These are phyloP conservation scores for Spondyliosoma cantharus DNA, from an alignment of 2,797 vertebrate genomes.

Conservation along the genomic window DNA sequence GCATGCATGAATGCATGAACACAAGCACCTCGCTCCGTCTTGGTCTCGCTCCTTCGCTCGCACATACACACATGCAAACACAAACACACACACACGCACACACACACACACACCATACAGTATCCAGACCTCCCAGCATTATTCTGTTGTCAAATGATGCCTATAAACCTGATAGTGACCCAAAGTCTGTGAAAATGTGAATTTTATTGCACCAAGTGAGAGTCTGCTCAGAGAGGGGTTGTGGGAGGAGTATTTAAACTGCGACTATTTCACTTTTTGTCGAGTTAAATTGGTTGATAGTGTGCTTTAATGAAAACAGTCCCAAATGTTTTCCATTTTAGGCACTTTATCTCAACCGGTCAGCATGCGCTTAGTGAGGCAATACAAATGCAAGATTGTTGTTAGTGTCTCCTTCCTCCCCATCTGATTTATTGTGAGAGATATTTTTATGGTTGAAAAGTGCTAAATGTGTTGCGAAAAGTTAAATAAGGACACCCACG, in stretches of 20 bases:
- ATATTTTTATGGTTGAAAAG: conserved; percentile 40
- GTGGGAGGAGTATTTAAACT: conserved; percentile 32
- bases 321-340: conserved; percentile 37
- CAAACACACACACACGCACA: neutral
- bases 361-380: conserved; percentile 50
- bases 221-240: conserved; percentile 9
- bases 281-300: conserved; percentile 49
- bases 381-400: conserved; percentile 53
- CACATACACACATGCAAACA: neutral
- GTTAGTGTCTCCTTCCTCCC: conserved; percentile 27
- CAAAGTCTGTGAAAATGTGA: conserved; percentile 6
- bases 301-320: conserved; percentile 43
- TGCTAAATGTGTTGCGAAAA: conserved; percentile 45
- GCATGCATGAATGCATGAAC: conserved; percentile 59
- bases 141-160: conserved; percentile 15
- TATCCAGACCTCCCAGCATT: conserved; percentile 4
- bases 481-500: conserved; percentile 18
- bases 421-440: conserved; percentile 46
- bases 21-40: neutral
- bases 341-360: conserved; percentile 55
- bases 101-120: neutral
- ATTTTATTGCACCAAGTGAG: conserved; percentile 6
- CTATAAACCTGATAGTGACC: conserved; percentile 16
- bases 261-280: conserved; percentile 33
- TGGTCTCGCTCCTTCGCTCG: neutral